These are phyloP conservation scores for Phenacoccus solenopsis DNA, from an alignment of 1,140 invertebrate species.

Conservation along the genomic window DNA sequence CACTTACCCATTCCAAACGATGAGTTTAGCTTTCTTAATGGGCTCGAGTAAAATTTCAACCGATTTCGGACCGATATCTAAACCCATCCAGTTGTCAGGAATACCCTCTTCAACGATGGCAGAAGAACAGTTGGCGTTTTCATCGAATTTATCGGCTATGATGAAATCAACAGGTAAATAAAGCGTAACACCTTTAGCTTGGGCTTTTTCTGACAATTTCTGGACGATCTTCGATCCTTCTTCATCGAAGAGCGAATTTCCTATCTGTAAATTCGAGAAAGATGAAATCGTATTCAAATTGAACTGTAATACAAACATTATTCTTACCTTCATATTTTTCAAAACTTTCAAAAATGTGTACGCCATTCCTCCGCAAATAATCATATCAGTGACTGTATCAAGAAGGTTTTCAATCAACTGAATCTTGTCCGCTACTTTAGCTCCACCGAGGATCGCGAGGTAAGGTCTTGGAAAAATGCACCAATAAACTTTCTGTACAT, in stretches of 20 bases:
- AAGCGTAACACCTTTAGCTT: slow-evolving; percentile 83
- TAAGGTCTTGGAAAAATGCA: slow-evolving; percentile 22
- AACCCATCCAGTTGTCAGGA: slow-evolving; percentile 81
- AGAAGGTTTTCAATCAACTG: slow-evolving; percentile 95
- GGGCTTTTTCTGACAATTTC: slow-evolving; percentile 83
- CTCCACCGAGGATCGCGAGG: slow-evolving; percentile 34
- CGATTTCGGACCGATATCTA: slow-evolving; percentile 86
- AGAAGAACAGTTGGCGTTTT: slow-evolving; percentile 65
- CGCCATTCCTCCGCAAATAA: slow-evolving; percentile 99
- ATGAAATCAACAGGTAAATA: slow-evolving; percentile 94
- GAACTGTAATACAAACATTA: no score
- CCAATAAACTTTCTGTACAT: neutral
- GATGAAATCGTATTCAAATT: slow-evolving; percentile 9
- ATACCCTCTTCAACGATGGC: slow-evolving; percentile 77
- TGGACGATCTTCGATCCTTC: slow-evolving; percentile 91
- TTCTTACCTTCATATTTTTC: slow-evolving; percentile 80
- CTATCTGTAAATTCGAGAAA: slow-evolving; percentile 79
- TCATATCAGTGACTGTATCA: slow-evolving; percentile 98
- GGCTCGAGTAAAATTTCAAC: slow-evolving; percentile 61
- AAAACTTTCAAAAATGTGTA: slow-evolving; percentile 95
- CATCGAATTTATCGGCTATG: slow-evolving; percentile 90
- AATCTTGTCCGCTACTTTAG: slow-evolving; percentile 99
- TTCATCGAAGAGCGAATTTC: slow-evolving; percentile 81
- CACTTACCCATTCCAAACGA: slow-evolving; percentile 93
- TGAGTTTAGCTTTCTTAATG: slow-evolving; percentile 78